Conservation (phyloP, 2,113 vertebrate species). For the Zootoca vivipara region DNA sequence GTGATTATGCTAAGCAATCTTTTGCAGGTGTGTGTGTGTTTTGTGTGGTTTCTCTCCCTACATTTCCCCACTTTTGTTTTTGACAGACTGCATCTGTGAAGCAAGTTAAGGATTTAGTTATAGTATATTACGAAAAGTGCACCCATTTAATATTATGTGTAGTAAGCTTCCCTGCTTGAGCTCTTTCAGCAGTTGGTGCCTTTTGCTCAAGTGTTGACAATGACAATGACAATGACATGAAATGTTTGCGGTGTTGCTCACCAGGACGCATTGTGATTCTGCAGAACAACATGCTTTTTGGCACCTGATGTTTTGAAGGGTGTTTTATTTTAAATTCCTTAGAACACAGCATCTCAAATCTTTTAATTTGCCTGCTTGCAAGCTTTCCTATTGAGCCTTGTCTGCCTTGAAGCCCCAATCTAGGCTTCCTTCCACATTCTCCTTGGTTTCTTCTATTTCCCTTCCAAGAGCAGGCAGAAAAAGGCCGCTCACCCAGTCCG, state of each 20-base stretch:
- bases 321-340: conserved; percentile 50
- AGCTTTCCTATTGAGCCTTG: conserved; percentile 69
- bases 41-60: no score
- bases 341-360: conserved; percentile 70
- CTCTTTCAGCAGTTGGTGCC: conserved; percentile 49
- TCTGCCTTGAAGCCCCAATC: conserved; percentile 67
- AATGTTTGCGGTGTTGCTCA: conserved; percentile 60
- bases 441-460: conserved; percentile 66
- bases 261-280: conserved; percentile 54
- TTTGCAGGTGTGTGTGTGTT: not conserved
- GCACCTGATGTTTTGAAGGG: conserved; percentile 66
- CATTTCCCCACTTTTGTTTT: no score
- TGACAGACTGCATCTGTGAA: not conserved
- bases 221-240: no score
- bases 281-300: conserved; percentile 50
- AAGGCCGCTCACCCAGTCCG: no score
- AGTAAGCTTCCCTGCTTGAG: not conserved
- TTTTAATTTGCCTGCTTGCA: conserved; percentile 69
- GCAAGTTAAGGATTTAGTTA: conserved; percentile 45
- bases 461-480: conserved; percentile 50
- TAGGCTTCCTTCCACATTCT: conserved; percentile 75
- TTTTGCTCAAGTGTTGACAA: conserved; percentile 53
- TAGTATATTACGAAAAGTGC: conserved; percentile 32
- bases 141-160: conserved; percentile 23
- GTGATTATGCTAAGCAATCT: conserved; percentile 25